Evolutionary conservation across 2,888 invertebrate genomes (phyloP).

Genomic region (Mythimna albipuncta): DNA sequence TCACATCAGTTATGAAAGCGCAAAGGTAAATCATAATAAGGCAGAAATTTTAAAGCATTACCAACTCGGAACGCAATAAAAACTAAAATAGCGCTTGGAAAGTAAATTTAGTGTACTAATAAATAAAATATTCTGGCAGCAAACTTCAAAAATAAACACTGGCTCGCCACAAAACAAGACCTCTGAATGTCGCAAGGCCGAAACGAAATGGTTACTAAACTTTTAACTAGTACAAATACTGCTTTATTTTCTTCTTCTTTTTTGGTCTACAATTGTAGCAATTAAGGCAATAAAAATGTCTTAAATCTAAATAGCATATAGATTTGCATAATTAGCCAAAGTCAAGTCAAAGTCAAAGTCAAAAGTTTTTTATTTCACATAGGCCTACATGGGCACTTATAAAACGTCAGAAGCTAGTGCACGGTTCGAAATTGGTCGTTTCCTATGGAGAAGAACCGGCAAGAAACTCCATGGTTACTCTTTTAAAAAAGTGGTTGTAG

Average conservation of each 20-base stretch:
- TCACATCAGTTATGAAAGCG: neutral
- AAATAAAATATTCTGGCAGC: constrained; percentile 50
- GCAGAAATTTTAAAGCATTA: constrained; percentile 1
- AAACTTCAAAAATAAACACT: constrained; percentile 42
- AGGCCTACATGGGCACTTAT: too few species aligned
- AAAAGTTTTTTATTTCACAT: too few species aligned
- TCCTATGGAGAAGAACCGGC: too few species aligned
- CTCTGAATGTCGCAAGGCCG: constrained; percentile 35
- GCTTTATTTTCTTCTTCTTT: constrained; percentile 16
- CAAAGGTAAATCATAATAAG: neutral
- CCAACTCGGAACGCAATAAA: constrained; percentile 17
- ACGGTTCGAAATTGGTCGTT: too few species aligned
- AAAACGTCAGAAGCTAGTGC: too few species aligned
- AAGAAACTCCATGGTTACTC: too few species aligned
- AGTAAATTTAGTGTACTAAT: constrained; percentile 16
- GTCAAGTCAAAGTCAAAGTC: too few species aligned
- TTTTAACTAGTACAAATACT: constrained; percentile 38
- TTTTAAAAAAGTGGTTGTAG: too few species aligned
- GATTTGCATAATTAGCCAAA: neutral
- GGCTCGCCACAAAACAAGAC: constrained; percentile 18
- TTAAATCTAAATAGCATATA: neutral
- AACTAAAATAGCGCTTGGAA: constrained; percentile 18
- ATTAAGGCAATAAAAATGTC: neutral
- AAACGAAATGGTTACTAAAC: constrained; percentile 25
- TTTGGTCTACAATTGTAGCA: constrained; percentile 11